Percentiles rank a stretch among this genome's conserved stretches.
phyloP scores from a whole-genome alignment of 2,113 vertebrate species.

The Regulus satrapa region DNA sequence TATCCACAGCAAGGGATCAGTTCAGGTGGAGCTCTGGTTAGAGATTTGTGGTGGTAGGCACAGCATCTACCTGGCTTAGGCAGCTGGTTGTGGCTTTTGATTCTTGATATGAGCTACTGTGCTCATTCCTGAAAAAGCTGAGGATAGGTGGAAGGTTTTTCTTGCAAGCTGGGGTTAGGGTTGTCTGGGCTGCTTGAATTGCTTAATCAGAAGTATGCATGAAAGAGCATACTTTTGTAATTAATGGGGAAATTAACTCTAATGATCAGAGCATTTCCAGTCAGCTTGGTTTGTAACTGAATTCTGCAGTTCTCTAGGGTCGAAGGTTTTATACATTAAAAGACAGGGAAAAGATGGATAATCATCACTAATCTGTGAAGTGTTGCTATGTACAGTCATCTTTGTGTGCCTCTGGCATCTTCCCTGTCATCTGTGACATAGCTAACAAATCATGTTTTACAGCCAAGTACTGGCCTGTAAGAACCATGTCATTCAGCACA shows the following conservation, averaged over 20 bases:
- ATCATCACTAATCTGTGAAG: background rate
- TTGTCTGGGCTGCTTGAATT: background rate
- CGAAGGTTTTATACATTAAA: background rate
- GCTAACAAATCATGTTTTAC: background rate
- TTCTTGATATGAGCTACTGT: background rate
- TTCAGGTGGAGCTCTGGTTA: background rate
- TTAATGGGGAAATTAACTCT: background rate
- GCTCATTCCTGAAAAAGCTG: background rate
- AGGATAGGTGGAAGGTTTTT: background rate
- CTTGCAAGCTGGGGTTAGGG: background rate
- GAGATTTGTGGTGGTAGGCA: background rate
- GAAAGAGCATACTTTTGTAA: background rate
- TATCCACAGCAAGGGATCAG: background rate
- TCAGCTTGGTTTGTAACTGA: background rate
- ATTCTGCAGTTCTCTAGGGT: background rate
- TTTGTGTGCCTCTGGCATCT: background rate
- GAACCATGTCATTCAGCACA: background rate
- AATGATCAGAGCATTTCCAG: slow-evolving; percentile 13
- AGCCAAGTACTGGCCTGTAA: background rate
- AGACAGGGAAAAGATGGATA: background rate
- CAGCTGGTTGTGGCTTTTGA: background rate
- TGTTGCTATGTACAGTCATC: background rate
- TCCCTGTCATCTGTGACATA: background rate
- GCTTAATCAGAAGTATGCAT: background rate
- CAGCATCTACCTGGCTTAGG: background rate